Conservation (phyloP, 92 coral and sea anemone genomes). For the Epizoanthus ramosus region DNA sequence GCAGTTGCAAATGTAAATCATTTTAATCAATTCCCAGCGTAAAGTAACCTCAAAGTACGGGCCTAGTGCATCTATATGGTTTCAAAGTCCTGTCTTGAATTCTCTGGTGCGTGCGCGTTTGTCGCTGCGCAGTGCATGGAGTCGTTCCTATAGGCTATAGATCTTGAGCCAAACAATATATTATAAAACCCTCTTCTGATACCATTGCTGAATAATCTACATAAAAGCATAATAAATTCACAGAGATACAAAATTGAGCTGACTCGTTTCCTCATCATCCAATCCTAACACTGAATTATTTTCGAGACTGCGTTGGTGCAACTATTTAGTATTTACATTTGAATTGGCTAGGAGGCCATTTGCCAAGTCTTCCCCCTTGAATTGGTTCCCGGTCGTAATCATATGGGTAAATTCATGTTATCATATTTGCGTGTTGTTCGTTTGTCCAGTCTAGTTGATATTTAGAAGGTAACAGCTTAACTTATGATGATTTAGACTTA, state of each 20-base stretch:
- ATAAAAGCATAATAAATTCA: not conserved
- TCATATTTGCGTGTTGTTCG: not conserved
- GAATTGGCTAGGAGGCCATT: too few relatives aligned
- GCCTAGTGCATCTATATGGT: slow-evolving; percentile 35
- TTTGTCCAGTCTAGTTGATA: not conserved
- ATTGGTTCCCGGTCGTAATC: too few relatives aligned
- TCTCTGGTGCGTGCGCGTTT: slow-evolving; percentile 44
- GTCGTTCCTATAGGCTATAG: not conserved
- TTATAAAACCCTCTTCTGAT: not conserved
- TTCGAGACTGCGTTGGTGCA: too few relatives aligned
- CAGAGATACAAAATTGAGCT: not conserved
- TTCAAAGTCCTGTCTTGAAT: slow-evolving; percentile 35
- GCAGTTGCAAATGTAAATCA: not conserved
- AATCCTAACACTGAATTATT: too few relatives aligned
- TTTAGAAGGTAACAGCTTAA: not conserved
- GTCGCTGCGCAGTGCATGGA: not conserved
- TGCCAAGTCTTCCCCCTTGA: too few relatives aligned
- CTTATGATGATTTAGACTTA: not conserved
- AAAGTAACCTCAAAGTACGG: not conserved
- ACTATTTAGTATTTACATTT: too few relatives aligned
- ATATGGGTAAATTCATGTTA: too few relatives aligned
- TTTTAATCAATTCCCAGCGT: not conserved
- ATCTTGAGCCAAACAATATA: not conserved
- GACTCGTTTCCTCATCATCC: too few relatives aligned
- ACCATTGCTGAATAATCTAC: not conserved